Percentiles rank a stretch among this genome's conserved stretches.
phyloP scores from a whole-genome alignment of 2,888 invertebrate species.

The Ormyrus thymus region DNA sequence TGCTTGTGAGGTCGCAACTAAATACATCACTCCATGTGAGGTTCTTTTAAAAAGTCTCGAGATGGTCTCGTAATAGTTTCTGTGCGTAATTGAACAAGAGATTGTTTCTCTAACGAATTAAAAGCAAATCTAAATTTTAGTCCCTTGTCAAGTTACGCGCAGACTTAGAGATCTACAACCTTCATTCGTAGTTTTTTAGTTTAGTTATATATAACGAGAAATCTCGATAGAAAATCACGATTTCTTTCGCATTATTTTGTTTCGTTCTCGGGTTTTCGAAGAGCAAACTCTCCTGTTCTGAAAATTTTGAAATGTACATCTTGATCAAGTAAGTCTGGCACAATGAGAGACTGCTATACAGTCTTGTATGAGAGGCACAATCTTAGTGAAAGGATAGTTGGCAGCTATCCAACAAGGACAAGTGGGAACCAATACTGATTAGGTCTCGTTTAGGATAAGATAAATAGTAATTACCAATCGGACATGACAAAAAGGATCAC shows the following conservation, averaged over 20 bases:
- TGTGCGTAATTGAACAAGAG: conserved; percentile 12
- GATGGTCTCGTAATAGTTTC: conserved; percentile 39
- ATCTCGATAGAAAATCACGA: conserved; percentile 22
- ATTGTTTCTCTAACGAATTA: background rate
- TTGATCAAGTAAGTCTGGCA: conserved; percentile 75
- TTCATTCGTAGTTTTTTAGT: conserved; percentile 11
- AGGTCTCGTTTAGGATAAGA: conserved; percentile 15
- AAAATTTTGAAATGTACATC: conserved; percentile 68
- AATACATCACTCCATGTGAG: conserved; percentile 39
- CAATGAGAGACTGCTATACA: conserved; percentile 28
- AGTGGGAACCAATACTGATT: conserved; percentile 44
- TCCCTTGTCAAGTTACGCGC: conserved; percentile 13
- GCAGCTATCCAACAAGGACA: conserved; percentile 24
- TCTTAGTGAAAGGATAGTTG: conserved; percentile 31
- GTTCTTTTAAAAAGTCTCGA: conserved; percentile 36
- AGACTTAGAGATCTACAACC: conserved; percentile 34
- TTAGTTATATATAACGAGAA: conserved; percentile 12
- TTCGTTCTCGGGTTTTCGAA: conserved; percentile 25
- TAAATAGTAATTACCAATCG: conserved; percentile 9
- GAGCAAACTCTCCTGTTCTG: conserved; percentile 35
- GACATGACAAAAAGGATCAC: background rate
- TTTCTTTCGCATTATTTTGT: conserved; percentile 30
- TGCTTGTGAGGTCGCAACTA: conserved; percentile 45
- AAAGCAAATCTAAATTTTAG: background rate
- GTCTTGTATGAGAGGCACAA: conserved; percentile 5